Conservation (phyloP, 2,888 invertebrate genomes). For the Scrobipalpa atriplicella region DNA sequence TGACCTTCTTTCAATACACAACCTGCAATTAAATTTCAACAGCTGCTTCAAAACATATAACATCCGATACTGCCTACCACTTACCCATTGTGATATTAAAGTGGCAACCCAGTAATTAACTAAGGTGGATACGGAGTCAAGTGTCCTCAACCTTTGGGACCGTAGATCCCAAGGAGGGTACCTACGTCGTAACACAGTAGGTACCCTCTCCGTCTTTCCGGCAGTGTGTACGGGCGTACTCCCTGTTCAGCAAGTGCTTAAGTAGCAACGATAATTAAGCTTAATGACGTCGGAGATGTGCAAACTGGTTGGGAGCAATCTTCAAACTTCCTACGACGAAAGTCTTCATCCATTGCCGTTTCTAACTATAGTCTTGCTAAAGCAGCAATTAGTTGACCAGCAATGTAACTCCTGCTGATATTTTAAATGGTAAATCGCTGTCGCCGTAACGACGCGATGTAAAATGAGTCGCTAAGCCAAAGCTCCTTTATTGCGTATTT, state of each 20-base stretch:
- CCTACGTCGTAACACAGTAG: background rate
- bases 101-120: constrained; percentile 25
- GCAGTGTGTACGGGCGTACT: constrained; percentile 44
- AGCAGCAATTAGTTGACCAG: background rate
- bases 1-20: background rate
- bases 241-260: constrained; percentile 52
- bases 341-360: background rate
- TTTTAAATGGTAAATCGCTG: background rate
- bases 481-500: constrained; percentile 73
- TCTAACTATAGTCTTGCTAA: background rate
- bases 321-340: constrained; percentile 8
- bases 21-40: background rate
- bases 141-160: constrained; percentile 19
- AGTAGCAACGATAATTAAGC: constrained; percentile 75
- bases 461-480: constrained; percentile 36
- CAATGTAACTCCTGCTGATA: background rate
- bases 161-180: constrained; percentile 15
- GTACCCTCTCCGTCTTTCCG: constrained; percentile 28
- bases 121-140: constrained; percentile 18
- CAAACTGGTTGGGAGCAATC: constrained; percentile 59
- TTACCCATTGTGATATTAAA: constrained; percentile 14
- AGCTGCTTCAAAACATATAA: background rate
- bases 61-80: constrained; percentile 2
- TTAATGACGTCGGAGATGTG: constrained; percentile 71
- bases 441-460: background rate